These are phyloP conservation scores for Herpetotheres cachinnans DNA, from an alignment of 2,113 vertebrate genomes.

Conservation along the genomic window DNA sequence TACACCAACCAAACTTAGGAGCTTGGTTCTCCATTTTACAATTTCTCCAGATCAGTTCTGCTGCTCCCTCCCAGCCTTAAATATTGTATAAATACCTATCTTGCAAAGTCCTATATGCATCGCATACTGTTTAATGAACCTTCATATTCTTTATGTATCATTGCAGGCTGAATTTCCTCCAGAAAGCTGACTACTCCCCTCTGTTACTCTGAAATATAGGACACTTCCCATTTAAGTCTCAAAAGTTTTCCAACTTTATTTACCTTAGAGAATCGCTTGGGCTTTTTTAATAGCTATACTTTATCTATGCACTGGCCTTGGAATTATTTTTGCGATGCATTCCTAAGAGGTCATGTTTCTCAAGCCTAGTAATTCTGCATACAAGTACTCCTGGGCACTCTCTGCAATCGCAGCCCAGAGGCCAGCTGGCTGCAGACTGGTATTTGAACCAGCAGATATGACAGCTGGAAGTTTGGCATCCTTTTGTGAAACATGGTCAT, in stretches of 20 bases:
- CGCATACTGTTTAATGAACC: neutral
- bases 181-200: neutral
- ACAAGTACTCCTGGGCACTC: neutral
- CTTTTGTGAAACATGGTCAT: rapidly evolving
- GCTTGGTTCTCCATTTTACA: neutral
- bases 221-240: neutral
- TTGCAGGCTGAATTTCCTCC: neutral
- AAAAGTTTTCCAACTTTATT: neutral
- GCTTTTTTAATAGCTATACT: neutral
- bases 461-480: neutral
- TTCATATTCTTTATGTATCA: neutral
- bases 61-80: rapidly evolving
- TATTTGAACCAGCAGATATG: neutral
- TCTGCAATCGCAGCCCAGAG: neutral
- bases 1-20: neutral
- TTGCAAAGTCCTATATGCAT: neutral
- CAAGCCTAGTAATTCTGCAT: neutral
- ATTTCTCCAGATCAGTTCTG: neutral
- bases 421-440: neutral
- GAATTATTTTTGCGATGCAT: neutral
- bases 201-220: neutral
- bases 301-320: neutral
- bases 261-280: neutral
- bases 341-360: neutral
- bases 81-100: neutral